Percentiles rank a stretch among this genome's conserved stretches.
Conservation (phyloP, 2,888 invertebrate species). For the Lycia hirtaria region DNA sequence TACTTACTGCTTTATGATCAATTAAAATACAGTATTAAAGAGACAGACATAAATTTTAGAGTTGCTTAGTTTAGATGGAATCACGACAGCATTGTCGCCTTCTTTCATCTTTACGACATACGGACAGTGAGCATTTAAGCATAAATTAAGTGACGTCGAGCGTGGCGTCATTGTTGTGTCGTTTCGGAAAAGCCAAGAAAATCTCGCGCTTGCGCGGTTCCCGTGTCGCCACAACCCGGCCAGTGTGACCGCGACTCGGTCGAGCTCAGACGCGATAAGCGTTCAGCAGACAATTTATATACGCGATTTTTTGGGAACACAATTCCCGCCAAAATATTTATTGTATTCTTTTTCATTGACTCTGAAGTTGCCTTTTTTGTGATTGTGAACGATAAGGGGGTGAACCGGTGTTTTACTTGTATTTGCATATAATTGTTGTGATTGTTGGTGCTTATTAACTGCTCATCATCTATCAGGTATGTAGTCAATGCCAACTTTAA, state of each 20-base stretch:
- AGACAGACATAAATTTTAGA: no score
- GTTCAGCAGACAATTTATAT: constrained; percentile 61
- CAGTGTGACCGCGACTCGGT: constrained; percentile 54
- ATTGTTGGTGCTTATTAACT: constrained; percentile 50
- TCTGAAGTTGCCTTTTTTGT: constrained; percentile 28
- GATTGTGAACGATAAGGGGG: constrained; percentile 40
- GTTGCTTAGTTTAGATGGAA: no score
- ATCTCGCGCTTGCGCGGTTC: constrained; percentile 78
- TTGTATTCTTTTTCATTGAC: background rate
- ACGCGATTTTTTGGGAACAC: constrained; percentile 25
- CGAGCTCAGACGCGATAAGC: constrained; percentile 66
- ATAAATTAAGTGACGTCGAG: constrained; percentile 45
- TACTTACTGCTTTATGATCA: no score
- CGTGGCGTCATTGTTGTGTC: constrained; percentile 56
- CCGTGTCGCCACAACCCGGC: constrained; percentile 57
- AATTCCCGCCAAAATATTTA: constrained; percentile 31
- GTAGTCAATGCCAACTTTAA: constrained; percentile 70
- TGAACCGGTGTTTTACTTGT: constrained; percentile 50
- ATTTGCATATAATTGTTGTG: constrained; percentile 67
- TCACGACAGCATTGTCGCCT: no score
- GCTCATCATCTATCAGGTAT: constrained; percentile 52
- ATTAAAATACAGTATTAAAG: no score
- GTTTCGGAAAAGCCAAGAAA: constrained; percentile 67
- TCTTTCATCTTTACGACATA: constrained; percentile 3
- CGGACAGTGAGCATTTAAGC: constrained; percentile 1